Evolutionary conservation across 2,888 invertebrate genomes (phyloP).

Genomic region (Anarsia innoxiella): DNA sequence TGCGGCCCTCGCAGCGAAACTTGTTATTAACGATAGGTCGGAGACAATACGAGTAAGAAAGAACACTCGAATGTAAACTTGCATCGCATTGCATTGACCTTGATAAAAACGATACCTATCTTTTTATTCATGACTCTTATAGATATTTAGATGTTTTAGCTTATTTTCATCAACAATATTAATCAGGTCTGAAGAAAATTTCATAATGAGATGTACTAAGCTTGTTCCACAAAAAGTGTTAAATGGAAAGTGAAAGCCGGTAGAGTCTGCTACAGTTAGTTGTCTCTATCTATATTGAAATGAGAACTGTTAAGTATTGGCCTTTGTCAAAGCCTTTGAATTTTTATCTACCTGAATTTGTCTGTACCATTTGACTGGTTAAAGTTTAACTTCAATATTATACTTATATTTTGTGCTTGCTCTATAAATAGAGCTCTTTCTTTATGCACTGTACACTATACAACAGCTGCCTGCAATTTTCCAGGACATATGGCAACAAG

Average conservation of each 20-base stretch:
- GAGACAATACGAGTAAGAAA: no score
- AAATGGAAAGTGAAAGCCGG: slow-evolving; percentile 8
- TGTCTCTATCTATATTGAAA: no score
- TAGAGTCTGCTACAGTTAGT: slow-evolving; percentile 5
- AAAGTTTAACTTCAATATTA: no score
- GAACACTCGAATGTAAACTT: slow-evolving; percentile 27
- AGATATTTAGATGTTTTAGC: slow-evolving; percentile 8
- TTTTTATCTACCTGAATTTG: slow-evolving; percentile 1
- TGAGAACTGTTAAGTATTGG: not conserved
- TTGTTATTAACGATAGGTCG: slow-evolving; percentile 46
- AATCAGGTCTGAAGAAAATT: not conserved
- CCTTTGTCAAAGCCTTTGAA: no score
- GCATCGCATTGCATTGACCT: slow-evolving; percentile 43
- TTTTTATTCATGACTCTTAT: no score
- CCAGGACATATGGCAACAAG: slow-evolving; percentile 7
- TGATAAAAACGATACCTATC: slow-evolving; percentile 46
- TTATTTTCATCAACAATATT: not conserved
- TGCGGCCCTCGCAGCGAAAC: slow-evolving; percentile 31
- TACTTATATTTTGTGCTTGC: not conserved
- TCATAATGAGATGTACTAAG: slow-evolving; percentile 3
- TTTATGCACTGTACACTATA: not conserved
- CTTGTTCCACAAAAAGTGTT: slow-evolving; percentile 6
- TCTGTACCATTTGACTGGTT: no score
- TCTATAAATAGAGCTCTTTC: slow-evolving; percentile 4
- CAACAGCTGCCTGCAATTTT: slow-evolving; percentile 6